These are phyloP conservation scores for Atherinosoma microstoma DNA, from an alignment of 2,797 vertebrate genomes.

Conservation along the genomic window DNA sequence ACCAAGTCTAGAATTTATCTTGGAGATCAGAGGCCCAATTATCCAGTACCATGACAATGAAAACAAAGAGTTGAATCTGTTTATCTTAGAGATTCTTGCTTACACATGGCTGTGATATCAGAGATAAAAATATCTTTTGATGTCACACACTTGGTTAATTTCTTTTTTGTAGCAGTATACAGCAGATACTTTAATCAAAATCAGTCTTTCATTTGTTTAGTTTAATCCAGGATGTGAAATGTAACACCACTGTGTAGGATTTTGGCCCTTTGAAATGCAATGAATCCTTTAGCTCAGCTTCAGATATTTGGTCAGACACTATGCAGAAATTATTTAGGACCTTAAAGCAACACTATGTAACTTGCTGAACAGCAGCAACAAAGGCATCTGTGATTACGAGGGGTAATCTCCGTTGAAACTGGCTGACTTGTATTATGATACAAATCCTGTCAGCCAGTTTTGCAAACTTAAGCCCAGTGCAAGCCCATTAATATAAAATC, in stretches of 20 bases:
- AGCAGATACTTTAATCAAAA: slow-evolving; percentile 18
- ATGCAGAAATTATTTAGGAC: neutral
- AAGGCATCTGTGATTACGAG: neutral
- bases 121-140: slow-evolving; percentile 9
- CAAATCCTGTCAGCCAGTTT: neutral
- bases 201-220: slow-evolving; percentile 11
- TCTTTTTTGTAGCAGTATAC: neutral
- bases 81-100: slow-evolving; percentile 11
- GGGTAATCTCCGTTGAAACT: neutral
- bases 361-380: neutral
- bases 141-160: slow-evolving; percentile 21
- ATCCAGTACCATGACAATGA: slow-evolving; percentile 4
- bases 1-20: slow-evolving; percentile 99
- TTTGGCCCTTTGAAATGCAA: neutral
- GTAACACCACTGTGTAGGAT: neutral
- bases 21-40: slow-evolving; percentile 79
- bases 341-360: slow-evolving; percentile 9
- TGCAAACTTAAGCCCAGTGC: neutral
- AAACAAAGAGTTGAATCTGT: slow-evolving; percentile 33
- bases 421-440: neutral
- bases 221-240: slow-evolving; percentile 14
- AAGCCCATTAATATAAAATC: neutral
- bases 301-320: slow-evolving; percentile 1
- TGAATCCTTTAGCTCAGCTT: slow-evolving; percentile 6
- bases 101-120: slow-evolving; percentile 27